phyloP scores from a whole-genome alignment of 1,140 invertebrate species.

The Caenorhabditis elegans region DNA sequence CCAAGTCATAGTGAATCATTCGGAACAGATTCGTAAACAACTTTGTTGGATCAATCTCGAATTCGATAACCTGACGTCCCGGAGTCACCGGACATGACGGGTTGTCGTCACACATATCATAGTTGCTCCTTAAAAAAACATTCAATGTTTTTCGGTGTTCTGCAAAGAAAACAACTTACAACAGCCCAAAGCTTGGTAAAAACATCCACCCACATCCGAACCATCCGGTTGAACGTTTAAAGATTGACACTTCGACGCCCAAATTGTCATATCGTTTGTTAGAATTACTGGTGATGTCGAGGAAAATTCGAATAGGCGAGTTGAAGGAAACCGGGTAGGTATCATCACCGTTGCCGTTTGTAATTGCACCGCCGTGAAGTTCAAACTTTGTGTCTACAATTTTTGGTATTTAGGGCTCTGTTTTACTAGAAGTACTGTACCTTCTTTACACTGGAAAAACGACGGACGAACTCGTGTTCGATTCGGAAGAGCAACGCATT shows the following conservation, averaged over 20 bases:
- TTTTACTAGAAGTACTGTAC: neutral
- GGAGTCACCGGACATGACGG: constrained; percentile 43
- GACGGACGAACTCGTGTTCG: constrained; percentile 14
- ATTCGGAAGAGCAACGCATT: constrained; percentile 17
- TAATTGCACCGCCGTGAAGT: constrained; percentile 45
- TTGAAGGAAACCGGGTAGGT: constrained; percentile 32
- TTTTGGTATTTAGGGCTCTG: neutral
- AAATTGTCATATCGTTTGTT: constrained; percentile 38
- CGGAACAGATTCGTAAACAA: constrained; percentile 34
- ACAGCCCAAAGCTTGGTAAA: constrained; percentile 44
- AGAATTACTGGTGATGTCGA: constrained; percentile 37
- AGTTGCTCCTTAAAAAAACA: constrained; percentile 42
- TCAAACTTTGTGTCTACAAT: constrained; percentile 10
- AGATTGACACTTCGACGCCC: constrained; percentile 44
- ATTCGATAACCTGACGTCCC: constrained; percentile 45
- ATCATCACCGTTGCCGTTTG: constrained; percentile 44
- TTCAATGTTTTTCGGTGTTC: neutral
- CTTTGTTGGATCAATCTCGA: constrained; percentile 33
- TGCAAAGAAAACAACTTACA: constrained; percentile 36
- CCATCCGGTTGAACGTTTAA: constrained; percentile 46
- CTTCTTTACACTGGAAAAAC: constrained; percentile 38
- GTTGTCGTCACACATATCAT: constrained; percentile 46
- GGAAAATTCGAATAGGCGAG: constrained; percentile 38
- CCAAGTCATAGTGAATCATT: constrained; percentile 39
- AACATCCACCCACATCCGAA: constrained; percentile 51